A percentile compares a stretch with the other conserved stretches of the same genome.
These are phyloP conservation scores for Drosophila prostipennis DNA, from an alignment of 2,888 invertebrate species.

Conservation along the genomic window DNA sequence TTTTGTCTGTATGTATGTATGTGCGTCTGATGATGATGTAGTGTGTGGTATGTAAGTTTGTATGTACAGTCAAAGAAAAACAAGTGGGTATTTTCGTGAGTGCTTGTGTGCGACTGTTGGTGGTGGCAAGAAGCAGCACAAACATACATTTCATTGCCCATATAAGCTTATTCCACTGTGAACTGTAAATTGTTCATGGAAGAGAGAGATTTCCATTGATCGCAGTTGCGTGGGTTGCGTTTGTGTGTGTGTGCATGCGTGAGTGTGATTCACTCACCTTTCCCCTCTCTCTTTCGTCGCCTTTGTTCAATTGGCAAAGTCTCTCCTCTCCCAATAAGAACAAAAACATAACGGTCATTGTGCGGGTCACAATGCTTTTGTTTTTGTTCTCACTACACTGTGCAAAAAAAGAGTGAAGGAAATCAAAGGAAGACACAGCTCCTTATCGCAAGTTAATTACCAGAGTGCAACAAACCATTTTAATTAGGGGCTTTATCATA, in stretches of 20 bases:
- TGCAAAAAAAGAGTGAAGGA: slow-evolving; percentile 29
- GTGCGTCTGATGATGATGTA: slow-evolving; percentile 9
- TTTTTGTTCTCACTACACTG: slow-evolving; percentile 35
- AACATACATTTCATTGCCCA: slow-evolving; percentile 69
- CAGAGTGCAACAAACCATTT: slow-evolving; percentile 33
- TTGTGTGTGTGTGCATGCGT: slow-evolving; percentile 35
- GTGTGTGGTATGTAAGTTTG: slow-evolving; percentile 23
- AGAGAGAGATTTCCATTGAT: slow-evolving; percentile 68
- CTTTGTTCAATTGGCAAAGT: slow-evolving; percentile 55
- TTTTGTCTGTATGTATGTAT: slow-evolving; percentile 9
- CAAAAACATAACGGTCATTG: slow-evolving; percentile 61
- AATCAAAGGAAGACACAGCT: slow-evolving; percentile 31
- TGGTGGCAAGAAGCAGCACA: slow-evolving; percentile 72
- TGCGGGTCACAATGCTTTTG: slow-evolving; percentile 28
- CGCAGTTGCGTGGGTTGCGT: slow-evolving; percentile 47
- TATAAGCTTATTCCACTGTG: slow-evolving; percentile 61
- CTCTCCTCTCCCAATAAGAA: slow-evolving; percentile 45
- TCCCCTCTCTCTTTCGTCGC: slow-evolving; percentile 20
- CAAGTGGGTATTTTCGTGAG: slow-evolving; percentile 68
- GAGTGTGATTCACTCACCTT: slow-evolving; percentile 60
- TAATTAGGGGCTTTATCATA: slow-evolving; percentile 39
- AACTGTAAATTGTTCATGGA: slow-evolving; percentile 44
- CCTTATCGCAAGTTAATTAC: slow-evolving; percentile 59
- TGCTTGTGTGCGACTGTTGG: slow-evolving; percentile 46
- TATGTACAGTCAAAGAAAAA: slow-evolving; percentile 42